Evolutionary conservation across 2,888 invertebrate species (phyloP), one percentile per base, ranked within the genome.

Genomic region (Drosophila peninsularis): DNA sequence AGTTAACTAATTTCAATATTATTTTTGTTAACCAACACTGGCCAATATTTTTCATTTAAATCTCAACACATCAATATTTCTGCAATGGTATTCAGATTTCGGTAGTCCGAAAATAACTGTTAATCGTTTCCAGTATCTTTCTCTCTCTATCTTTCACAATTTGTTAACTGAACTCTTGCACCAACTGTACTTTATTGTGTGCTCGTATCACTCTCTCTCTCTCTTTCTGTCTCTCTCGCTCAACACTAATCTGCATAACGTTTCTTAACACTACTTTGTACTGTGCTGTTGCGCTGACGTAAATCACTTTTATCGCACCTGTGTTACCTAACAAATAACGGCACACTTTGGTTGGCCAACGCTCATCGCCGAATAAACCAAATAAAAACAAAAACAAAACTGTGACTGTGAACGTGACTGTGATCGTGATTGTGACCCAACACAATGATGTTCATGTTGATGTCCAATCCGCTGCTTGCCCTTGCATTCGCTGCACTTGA

Each of bases 171-270:
- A 62, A 64, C 39, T 70, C 73, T 80, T 82, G 83, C 82, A 86
- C 78, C 73, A 80, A 67, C 53, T 67, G 55, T 61, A 82, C 71
- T 71, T 61, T 67, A 71, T 39, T 50, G 60, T 67, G 88, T 84
- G 87, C 69, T 75, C 69, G 69, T 67, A 68, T 67, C 75, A 73
- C 50, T 80, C 44, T 47, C 47, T 53, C 61, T 56, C 10, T 71
- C 17, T 49, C 49, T 53, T 50, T 55, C 13, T 71, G 13, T 72
- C 49, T 55, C n/a, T 41, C 42, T 44, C 47, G 42, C 55, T 62
- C 71, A 58, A 71, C 71, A 78, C 80, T 80, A 80, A 80, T 77
- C 45, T 62, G 39, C 65, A 65, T 80, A 62, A 72, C 45, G 53
- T 66, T 65, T 39, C 42, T 62, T 62, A 69, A 63, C 54, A 55